Percentiles rank a stretch among this genome's conserved stretches.
Evolutionary conservation across 2,797 vertebrate species (phyloP).

Genomic region (Garrulus glandarius): DNA sequence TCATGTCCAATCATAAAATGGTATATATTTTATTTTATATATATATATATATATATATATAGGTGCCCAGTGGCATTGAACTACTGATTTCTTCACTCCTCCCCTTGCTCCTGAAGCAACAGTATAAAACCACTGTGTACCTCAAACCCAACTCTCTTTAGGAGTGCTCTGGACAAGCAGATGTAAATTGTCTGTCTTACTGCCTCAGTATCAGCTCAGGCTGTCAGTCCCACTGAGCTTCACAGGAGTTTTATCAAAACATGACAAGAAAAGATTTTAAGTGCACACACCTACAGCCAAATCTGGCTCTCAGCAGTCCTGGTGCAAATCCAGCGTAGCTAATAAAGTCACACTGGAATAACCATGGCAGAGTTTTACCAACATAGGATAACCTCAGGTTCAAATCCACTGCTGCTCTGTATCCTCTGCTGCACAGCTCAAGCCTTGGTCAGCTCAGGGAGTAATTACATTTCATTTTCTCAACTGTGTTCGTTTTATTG

Average conservation of each 20-base stretch:
- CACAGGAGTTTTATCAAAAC: not conserved
- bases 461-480: not conserved
- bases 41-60: no score
- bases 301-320: not conserved
- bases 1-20: not conserved
- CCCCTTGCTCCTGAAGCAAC: not conserved
- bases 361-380: not conserved
- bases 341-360: not conserved
- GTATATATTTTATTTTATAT: not conserved
- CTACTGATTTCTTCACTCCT: not conserved
- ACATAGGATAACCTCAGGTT: not conserved
- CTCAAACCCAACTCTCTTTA: not conserved
- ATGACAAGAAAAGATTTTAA: not conserved
- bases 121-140: not conserved
- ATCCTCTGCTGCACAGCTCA: not conserved
- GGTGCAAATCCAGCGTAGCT: not conserved
- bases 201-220: not conserved
- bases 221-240: not conserved
- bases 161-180: not conserved
- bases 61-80: not conserved
- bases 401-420: accelerated
- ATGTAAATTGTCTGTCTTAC: not conserved
- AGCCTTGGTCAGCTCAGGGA: not conserved
- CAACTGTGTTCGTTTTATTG: not conserved
- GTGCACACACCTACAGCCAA: not conserved